Base-by-base conservation (phyloP, 2,888 invertebrate species). In the Phalera bucephala region DNA sequence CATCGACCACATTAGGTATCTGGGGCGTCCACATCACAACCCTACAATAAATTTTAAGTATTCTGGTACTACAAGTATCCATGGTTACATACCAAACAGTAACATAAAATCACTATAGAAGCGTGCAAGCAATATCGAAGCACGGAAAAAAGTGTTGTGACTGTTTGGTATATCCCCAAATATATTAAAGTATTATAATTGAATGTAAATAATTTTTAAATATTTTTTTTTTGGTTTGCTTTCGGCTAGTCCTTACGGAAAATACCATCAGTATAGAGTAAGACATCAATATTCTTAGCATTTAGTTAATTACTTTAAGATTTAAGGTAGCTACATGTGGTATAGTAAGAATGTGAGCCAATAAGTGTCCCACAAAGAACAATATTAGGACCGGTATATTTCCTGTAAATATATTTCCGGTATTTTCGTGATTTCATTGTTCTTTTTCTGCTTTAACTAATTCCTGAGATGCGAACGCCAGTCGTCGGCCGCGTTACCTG, bases 401-500 rank as follows among this genome's bases (percentile, higher is more conserved):
- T 29, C 8, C 3, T 11, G n/a, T n/a, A n/a, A n/a, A n/a, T n/a
- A n/a, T n/a, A n/a, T n/a, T n/a, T n/a, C n/a, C n/a, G n/a, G n/a
- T n/a, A n/a, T n/a, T n/a, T n/a, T n/a, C n/a, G n/a, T n/a, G n/a
- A n/a, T n/a, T n/a, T n/a, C n/a, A n/a, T n/a, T n/a, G n/a, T n/a
- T n/a, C n/a, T n/a, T n/a, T n/a, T n/a, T n/a, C n/a, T 8, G 1
- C 1, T 4, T 1, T 2, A 28, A 25, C 25, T 22, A 22, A n/a
- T 10, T 20, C 15, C 33, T 44, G 59, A 40, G 67, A 77, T 79
- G 77, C 72, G 73, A 73, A 73, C 74, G 76, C 73, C 65, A 46
- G 58, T 58, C 42, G 62, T 56, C 44, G 87, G 68, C 54, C 68
- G 88, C 73, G 79, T 76, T 89, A 90, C 90, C 90, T 89, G 89